Base-by-base conservation (phyloP, 2,113 vertebrate species). In the Scatophagus argus region DNA sequence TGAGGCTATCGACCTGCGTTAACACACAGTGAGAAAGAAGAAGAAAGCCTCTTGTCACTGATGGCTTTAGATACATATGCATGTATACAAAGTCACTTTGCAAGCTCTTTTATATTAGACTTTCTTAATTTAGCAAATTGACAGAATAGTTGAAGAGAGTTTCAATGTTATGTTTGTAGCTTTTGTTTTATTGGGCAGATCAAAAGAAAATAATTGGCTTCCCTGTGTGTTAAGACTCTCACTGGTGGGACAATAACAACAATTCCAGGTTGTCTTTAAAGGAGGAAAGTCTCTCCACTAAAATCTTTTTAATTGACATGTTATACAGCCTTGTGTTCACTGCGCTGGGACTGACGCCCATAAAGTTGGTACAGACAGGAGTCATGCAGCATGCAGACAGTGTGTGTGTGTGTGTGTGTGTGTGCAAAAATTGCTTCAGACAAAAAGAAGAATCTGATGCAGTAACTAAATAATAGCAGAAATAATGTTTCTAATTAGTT, bases 231-330 rank as follows among this genome's bases (percentile, higher is more conserved):
- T 67, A 59, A 74, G 38, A 74, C 43, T 43, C 25, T 29, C 65
- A 56, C 23, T 67, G 34, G 43, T 36, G 85, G 32, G 68, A 74
- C 49, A 62, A 58, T 11, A 75, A 73, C 23, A 76, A 56, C 74
- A 84, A 41, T 52, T 69, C 60, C 75, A 76, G 55, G 52, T 71
- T 79, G 55, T 78, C 36, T 59, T 81, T 12, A 61, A 75, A 52
- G 58, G 31, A 74, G 58, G 31, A 63, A 56, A 78, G 60, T 71
- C 49, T 80, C 70, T 74, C 52, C 38, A n/a, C 67, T 78, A 69
- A 85, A 74, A 80, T 74, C 52, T 31, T 69, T 67, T 83, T 84
- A 84, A 82, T 85, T 79, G 77, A 86, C 65, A 70, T 77, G 74
- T 75, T 80, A 62, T 77, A 74, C 47, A 61, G 79, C 23, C 36